Conservation (phyloP, 2,888 invertebrate genomes). For the Stenichneumon culpator region DNA sequence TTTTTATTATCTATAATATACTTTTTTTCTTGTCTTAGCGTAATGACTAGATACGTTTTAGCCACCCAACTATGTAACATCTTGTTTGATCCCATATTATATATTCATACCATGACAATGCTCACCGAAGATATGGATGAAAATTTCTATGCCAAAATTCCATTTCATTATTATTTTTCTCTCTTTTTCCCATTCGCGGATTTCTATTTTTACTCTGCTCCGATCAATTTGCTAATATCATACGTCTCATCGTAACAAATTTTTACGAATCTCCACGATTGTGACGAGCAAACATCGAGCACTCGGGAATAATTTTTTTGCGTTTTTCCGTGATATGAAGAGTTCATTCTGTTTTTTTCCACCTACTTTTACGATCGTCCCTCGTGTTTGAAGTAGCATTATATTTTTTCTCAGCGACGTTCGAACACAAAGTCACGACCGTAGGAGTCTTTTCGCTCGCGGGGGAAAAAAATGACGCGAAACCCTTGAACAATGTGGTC, state of each 20-base stretch:
- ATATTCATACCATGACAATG: slow-evolving; percentile 76
- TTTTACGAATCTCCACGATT: slow-evolving; percentile 28
- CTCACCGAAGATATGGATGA: slow-evolving; percentile 77
- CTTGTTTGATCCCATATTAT: slow-evolving; percentile 83
- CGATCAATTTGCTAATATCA: slow-evolving; percentile 45
- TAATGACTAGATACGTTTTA: slow-evolving; percentile 84
- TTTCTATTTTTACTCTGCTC: slow-evolving; percentile 24
- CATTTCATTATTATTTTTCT: slow-evolving; percentile 61
- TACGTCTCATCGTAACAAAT: slow-evolving; percentile 20
- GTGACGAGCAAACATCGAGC: slow-evolving; percentile 47
- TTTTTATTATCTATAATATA: slow-evolving; percentile 71
- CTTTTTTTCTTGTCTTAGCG: slow-evolving; percentile 76
- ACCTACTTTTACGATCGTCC: background rate
- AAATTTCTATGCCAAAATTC: slow-evolving; percentile 81
- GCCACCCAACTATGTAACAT: slow-evolving; percentile 81
- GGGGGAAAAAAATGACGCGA: slow-evolving; percentile 19
- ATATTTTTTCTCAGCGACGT: slow-evolving; percentile 14
- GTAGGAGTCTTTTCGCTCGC: slow-evolving; percentile 5
- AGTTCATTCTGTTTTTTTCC: slow-evolving; percentile 6
- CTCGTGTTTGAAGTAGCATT: slow-evolving; percentile 1
- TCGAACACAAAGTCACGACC: slow-evolving; percentile 19
- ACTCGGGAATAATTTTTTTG: slow-evolving; percentile 7
- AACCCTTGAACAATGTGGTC: slow-evolving; percentile 20
- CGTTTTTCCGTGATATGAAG: slow-evolving; percentile 36
- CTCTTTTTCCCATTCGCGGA: slow-evolving; percentile 46